phyloP scores from a whole-genome alignment of 2,888 invertebrate genomes.

The Hemicrepidius hirtus region DNA sequence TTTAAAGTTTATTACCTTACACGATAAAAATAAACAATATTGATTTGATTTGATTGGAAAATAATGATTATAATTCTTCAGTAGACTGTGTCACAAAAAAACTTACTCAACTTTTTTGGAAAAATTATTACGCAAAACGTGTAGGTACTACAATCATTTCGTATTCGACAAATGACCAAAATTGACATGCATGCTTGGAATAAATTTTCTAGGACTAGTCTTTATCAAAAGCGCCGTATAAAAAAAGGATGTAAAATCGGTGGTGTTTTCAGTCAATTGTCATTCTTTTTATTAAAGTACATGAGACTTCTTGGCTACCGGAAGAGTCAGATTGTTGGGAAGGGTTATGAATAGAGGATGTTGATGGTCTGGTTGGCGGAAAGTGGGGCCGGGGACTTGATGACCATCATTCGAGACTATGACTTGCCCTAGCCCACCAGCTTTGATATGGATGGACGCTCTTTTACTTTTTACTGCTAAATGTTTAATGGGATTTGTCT shows the following conservation, averaged over 20 bases:
- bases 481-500: no score
- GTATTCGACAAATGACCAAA: conserved; percentile 3
- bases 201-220: not conserved
- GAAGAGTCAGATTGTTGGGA: conserved; percentile 61
- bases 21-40: no score
- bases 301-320: conserved; percentile 56
- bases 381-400: conserved; percentile 44
- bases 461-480: not conserved
- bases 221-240: not conserved
- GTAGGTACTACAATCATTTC: conserved; percentile 11
- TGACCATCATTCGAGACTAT: conserved; percentile 54
- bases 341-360: conserved; percentile 64
- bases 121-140: conserved; percentile 37
- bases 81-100: no score
- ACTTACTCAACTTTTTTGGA: not conserved
- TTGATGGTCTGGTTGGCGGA: conserved; percentile 50
- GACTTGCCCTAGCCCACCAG: conserved; percentile 53
- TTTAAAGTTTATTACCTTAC: no score
- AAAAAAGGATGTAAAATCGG: conserved; percentile 37
- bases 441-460: conserved; percentile 15
- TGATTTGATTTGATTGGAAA: no score
- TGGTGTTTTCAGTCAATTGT: conserved; percentile 31
- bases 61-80: no score
- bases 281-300: conserved; percentile 28
- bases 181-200: not conserved